phyloP scores from a whole-genome alignment of 2,113 vertebrate genomes.

The Indicator indicator region DNA sequence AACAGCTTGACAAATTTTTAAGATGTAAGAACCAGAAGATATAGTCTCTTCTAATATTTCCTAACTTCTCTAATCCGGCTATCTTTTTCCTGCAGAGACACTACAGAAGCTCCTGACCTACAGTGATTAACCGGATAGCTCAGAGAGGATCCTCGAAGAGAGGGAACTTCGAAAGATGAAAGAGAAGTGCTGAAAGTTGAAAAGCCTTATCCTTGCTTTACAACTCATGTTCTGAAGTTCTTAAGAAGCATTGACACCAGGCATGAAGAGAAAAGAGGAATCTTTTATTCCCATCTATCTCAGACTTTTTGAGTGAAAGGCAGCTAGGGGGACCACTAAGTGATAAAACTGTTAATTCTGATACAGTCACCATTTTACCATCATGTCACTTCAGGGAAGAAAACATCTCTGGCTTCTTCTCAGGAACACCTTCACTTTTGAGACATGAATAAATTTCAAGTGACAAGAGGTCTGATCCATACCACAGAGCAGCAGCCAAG shows the following conservation, averaged over 20 bases:
- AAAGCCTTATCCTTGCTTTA: neutral
- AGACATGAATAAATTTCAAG: neutral
- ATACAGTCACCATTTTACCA: neutral
- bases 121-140: neutral
- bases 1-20: neutral
- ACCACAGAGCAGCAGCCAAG: slow-evolving; percentile 1
- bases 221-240: neutral
- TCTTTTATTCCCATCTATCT: neutral
- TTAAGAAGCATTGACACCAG: neutral
- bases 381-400: neutral
- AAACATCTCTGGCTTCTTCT: neutral
- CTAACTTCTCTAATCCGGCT: neutral
- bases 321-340: neutral
- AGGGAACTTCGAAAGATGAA: neutral
- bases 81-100: neutral
- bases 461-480: neutral
- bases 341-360: neutral
- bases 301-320: neutral
- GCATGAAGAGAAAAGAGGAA: neutral
- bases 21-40: neutral
- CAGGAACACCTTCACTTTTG: neutral
- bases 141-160: neutral
- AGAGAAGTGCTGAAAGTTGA: neutral
- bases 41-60: neutral
- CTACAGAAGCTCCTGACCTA: neutral